phyloP scores from a whole-genome alignment of 2,888 invertebrate genomes.

The Catonia carolina region DNA sequence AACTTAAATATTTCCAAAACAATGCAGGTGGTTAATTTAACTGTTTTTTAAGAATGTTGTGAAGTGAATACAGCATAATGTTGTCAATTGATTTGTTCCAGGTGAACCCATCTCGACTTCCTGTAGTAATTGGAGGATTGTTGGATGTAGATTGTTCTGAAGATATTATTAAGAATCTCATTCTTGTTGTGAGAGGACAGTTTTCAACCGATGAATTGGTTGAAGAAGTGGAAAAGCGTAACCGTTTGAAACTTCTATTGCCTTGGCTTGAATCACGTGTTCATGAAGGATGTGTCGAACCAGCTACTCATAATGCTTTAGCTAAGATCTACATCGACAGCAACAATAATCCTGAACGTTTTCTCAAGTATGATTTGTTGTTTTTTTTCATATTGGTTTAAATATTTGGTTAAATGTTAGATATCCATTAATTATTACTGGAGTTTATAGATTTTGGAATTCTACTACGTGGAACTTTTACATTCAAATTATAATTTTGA shows the following conservation, averaged over 20 bases:
- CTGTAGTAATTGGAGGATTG: conserved; percentile 95
- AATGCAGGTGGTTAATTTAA: too few relatives aligned
- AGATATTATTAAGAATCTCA: conserved; percentile 98
- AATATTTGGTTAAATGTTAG: too few relatives aligned
- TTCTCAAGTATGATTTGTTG: conserved; percentile 55
- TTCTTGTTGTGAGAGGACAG: conserved; percentile 94
- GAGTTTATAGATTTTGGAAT: too few relatives aligned
- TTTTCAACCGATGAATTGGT: conserved; percentile 99
- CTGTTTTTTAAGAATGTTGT: too few relatives aligned
- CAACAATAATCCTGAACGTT: conserved; percentile 98
- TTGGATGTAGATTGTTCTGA: conserved; percentile 98
- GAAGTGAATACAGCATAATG: too few relatives aligned
- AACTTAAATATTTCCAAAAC: too few relatives aligned
- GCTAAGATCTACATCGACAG: conserved; percentile 99
- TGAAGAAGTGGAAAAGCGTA: conserved; percentile 91
- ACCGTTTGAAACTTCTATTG: conserved; percentile 85
- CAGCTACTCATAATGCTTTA: conserved; percentile 97
- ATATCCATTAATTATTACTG: too few relatives aligned
- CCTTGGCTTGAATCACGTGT: conserved; percentile 97
- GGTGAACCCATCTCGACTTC: conserved; percentile 96
- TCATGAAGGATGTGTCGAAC: conserved; percentile 94
- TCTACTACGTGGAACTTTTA: too few relatives aligned
- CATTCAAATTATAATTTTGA: too few relatives aligned
- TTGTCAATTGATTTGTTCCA: too few relatives aligned
- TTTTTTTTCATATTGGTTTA: not conserved